Evolutionary conservation across 2,888 invertebrate species (phyloP).

Genomic region (Macrosoma leucophasiata): DNA sequence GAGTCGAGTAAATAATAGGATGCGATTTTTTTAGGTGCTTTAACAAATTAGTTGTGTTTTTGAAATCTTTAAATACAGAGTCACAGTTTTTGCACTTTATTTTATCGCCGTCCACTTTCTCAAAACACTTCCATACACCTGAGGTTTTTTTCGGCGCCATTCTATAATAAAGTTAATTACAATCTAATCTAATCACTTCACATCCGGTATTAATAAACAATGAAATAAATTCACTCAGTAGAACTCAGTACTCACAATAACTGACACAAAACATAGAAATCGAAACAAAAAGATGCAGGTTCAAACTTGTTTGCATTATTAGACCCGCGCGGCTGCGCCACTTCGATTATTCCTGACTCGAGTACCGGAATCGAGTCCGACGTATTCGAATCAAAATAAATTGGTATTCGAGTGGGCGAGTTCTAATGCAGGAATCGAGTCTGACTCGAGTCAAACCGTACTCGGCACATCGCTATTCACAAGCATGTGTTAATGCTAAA

Average conservation of each 20-base stretch:
- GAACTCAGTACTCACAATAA: not conserved
- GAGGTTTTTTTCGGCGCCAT: conserved; percentile 14
- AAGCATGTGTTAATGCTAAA: too few relatives aligned
- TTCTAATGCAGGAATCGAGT: too few relatives aligned
- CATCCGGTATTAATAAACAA: conserved; percentile 8
- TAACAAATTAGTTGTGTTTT: too few relatives aligned
- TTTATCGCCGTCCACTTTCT: too few relatives aligned
- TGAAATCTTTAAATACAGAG: too few relatives aligned
- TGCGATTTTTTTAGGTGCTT: too few relatives aligned
- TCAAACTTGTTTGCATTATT: conserved; percentile 13
- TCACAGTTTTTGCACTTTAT: too few relatives aligned
- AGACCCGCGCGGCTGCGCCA: conserved; percentile 7
- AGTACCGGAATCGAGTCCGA: conserved; percentile 17
- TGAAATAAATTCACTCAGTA: not conserved
- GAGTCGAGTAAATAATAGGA: too few relatives aligned
- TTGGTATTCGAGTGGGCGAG: conserved; percentile 17
- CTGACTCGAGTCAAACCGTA: too few relatives aligned
- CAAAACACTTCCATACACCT: too few relatives aligned
- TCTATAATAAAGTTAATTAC: conserved; percentile 3
- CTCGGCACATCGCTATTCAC: too few relatives aligned
- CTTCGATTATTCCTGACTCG: conserved; percentile 16
- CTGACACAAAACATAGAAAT: conserved; percentile 1
- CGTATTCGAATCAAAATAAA: conserved; percentile 18
- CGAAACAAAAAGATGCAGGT: conserved; percentile 1
- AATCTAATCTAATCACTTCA: conserved; percentile 1